Conservation (phyloP, 2,888 invertebrate genomes). For the Microctonus hyperodae region DNA sequence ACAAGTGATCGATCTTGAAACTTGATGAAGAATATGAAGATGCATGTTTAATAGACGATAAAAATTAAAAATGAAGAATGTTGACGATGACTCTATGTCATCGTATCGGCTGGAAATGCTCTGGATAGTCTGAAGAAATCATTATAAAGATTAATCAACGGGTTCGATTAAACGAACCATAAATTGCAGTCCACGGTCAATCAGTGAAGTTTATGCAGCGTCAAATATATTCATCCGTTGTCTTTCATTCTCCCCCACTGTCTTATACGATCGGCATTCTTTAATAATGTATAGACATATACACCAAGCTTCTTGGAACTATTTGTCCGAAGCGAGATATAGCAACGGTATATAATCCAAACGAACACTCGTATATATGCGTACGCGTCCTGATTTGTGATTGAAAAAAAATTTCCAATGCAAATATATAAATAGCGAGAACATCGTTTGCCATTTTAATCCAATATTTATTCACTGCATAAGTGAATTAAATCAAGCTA, state of each 20-base stretch:
- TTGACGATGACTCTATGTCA: background rate
- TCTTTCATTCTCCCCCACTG: background rate
- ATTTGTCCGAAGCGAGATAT: conserved; percentile 7
- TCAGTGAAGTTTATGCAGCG: conserved; percentile 16
- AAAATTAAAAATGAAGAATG: background rate
- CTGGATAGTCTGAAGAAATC: background rate
- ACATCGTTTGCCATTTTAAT: conserved; percentile 18
- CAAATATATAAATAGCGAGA: conserved; percentile 4
- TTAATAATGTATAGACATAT: conserved; percentile 9
- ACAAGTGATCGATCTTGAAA: background rate
- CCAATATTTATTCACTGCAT: conserved; percentile 9
- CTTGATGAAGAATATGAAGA: background rate
- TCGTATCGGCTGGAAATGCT: background rate
- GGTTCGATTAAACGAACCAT: conserved; percentile 19
- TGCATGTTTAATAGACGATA: background rate
- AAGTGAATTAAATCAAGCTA: conserved; percentile 4
- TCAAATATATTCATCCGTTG: conserved; percentile 10
- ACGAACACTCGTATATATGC: background rate
- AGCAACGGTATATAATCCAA: conserved; percentile 16
- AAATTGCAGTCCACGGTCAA: conserved; percentile 33
- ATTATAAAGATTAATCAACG: conserved; percentile 22
- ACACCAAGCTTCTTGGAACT: conserved; percentile 19
- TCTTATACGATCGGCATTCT: conserved; percentile 17
- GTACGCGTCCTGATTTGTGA: conserved; percentile 24
- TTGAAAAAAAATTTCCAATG: conserved; percentile 20